A percentile compares a stretch with the other conserved stretches of the same genome.
These are phyloP conservation scores for Himantopus leucocephalus DNA, from an alignment of 2,113 vertebrate species.

Conservation along the genomic window DNA sequence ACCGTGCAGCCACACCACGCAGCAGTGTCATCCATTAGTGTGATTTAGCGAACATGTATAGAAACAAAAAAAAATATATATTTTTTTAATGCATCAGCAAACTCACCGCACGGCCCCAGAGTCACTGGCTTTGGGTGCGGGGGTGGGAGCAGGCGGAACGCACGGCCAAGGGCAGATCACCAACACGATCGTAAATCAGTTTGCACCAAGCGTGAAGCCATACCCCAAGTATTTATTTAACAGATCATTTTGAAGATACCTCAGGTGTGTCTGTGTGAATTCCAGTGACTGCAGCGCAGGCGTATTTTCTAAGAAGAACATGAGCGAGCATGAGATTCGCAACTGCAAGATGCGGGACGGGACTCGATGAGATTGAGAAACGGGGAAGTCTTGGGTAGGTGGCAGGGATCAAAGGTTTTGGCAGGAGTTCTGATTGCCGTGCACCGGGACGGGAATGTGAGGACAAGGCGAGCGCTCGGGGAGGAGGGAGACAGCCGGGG, in stretches of 20 bases:
- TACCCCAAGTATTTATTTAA: neutral
- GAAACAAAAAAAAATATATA: neutral
- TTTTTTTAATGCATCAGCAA: neutral
- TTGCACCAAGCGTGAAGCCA: neutral
- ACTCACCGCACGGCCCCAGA: rapidly evolving
- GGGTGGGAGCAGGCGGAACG: neutral
- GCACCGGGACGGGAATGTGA: rapidly evolving
- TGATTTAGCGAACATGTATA: neutral
- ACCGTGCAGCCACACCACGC: neutral
- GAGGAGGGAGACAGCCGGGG: neutral
- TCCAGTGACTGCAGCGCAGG: neutral
- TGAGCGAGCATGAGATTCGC: neutral
- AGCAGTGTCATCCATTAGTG: neutral
- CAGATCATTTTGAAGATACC: neutral
- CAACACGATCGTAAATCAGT: neutral
- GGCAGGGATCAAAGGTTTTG: neutral
- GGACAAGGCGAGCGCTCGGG: rapidly evolving
- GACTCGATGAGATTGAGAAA: neutral
- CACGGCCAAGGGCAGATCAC: neutral
- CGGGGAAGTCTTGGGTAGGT: neutral
- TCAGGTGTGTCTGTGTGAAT: neutral
- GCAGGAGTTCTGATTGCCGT: neutral
- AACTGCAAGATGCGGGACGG: neutral
- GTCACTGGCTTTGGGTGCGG: neutral
- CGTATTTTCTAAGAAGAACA: neutral